Evolutionary conservation across 2,797 vertebrate species (phyloP).

Genomic region (Paguma larvata): DNA sequence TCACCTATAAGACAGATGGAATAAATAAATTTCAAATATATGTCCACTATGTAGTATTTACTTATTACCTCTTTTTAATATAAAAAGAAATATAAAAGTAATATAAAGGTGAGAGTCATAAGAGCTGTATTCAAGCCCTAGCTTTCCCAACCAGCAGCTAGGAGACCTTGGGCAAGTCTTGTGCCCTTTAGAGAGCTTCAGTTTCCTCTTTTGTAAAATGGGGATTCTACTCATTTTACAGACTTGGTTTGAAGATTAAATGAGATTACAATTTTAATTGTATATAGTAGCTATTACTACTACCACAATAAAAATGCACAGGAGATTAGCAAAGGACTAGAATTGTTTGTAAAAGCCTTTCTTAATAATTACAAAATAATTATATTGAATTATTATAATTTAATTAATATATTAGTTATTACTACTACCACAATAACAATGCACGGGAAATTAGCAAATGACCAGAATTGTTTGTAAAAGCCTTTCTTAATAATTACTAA

Average conservation of each 20-base stretch:
- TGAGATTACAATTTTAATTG: constrained; percentile 26
- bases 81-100: neutral
- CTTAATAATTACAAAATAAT: constrained; percentile 44
- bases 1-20: neutral
- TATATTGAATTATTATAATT: neutral
- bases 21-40: constrained; percentile 19
- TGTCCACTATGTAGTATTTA: neutral
- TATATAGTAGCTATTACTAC: constrained; percentile 18
- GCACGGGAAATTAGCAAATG: constrained; percentile 56
- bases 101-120: neutral
- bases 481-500: constrained; percentile 47
- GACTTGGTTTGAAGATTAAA: constrained; percentile 42
- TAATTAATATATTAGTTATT: constrained; percentile 40
- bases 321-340: constrained; percentile 63
- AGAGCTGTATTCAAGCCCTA: neutral
- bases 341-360: constrained; percentile 34
- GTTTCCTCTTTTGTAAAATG: constrained; percentile 76
- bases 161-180: neutral
- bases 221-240: constrained; percentile 22
- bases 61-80: neutral
- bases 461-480: constrained; percentile 47
- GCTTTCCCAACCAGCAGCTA: neutral
- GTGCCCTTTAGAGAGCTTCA: constrained; percentile 31
- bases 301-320: constrained; percentile 23
- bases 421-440: constrained; percentile 31